phyloP scores from a whole-genome alignment of 2,888 invertebrate species.

The Lasius platythorax region DNA sequence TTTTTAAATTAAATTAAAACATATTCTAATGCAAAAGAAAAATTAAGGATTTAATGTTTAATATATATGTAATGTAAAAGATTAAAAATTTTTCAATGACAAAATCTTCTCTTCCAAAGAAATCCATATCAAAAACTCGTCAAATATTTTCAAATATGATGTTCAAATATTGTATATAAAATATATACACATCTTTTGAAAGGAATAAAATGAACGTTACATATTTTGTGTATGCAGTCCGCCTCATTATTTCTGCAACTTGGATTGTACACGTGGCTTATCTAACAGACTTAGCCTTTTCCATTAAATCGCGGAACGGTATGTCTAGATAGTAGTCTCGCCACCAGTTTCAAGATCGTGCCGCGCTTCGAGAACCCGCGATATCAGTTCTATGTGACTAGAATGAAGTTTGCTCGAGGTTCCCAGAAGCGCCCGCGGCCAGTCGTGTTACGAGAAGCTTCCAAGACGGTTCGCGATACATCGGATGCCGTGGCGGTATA shows the following conservation, averaged over 20 bases:
- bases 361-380: conserved; percentile 50
- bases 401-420: conserved; percentile 70
- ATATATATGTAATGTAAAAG: not conserved
- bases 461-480: conserved; percentile 66
- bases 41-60: not conserved
- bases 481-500: conserved; percentile 56
- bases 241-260: conserved; percentile 4
- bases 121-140: not conserved
- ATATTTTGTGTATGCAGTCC: not conserved
- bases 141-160: not conserved
- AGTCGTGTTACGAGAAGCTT: conserved; percentile 65
- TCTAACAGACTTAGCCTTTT: conserved; percentile 13
- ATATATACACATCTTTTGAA: not conserved
- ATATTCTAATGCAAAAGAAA: not conserved
- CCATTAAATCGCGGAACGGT: conserved; percentile 39
- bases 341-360: conserved; percentile 55
- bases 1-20: not conserved
- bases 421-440: conserved; percentile 64
- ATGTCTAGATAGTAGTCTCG: conserved; percentile 38
- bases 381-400: conserved; percentile 68
- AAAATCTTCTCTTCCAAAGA: not conserved
- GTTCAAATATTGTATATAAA: not conserved
- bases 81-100: not conserved
- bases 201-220: not conserved
- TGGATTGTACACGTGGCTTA: conserved; percentile 19